Base-by-base conservation (phyloP, 2,113 vertebrate genomes). In the Lichenostomus cassidix region DNA sequence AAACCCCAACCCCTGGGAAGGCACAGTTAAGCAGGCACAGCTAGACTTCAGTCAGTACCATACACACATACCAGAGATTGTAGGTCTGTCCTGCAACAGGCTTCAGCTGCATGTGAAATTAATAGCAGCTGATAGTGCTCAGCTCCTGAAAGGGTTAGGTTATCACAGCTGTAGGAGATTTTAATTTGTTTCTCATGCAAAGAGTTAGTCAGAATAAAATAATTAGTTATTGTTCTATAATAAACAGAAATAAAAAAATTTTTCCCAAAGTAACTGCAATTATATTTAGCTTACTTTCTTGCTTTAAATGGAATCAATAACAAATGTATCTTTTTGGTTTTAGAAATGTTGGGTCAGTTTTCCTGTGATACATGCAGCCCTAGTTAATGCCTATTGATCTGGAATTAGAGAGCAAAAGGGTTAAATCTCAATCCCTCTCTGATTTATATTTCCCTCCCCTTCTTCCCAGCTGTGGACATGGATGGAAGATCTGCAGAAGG, bases 401-500 rank as follows among this genome's bases (percentile, higher is more conserved):
- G 74, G 77, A 93, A 97, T 96, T 95, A 94, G 93, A 97, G 77
- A 93, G 70, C 93, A 92, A 96, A 97, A 95, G 91, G 92, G 94
- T 97, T 96, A 95, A 95, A 82, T 89, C 74, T 96, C 60, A 74
- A 42, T 83, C 60, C 68, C 59, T 74, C 73, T 94, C 92, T 95
- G 85, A 97, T 89, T 96, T 78, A 80, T 96, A 84, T 97, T 96
- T 97, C 92, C 95, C 92, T 97, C 84, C 96, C 95, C 92, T 97
- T 87, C 50, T 95, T 87, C 90, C 58, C 97, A 99, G 99, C 95
- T 99, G 97, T 99, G 99, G 99, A 99, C 99, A 58, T 99, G 99
- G 99, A 99, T 99, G 99, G 99, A 99, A 97, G 99, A 99, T 94
- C 98, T 99, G 50, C 99, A 99, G 98, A 99, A 99, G 97, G 99